Conservation (phyloP, 2,888 invertebrate species). For the Hemicrepidius hirtus region DNA sequence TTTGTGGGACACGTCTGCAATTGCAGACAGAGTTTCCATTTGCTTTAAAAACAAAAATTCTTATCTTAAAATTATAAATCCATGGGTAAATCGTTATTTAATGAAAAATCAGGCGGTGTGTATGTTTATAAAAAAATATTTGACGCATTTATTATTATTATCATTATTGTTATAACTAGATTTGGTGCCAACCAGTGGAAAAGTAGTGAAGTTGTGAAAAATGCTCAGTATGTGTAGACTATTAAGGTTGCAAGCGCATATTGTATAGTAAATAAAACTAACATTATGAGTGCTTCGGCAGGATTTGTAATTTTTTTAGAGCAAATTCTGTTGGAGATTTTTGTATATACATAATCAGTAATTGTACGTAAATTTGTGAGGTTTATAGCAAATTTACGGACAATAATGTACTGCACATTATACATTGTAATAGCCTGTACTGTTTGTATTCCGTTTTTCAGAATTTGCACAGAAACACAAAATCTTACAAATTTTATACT, state of each 20-base stretch:
- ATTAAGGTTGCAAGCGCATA: conserved; percentile 52
- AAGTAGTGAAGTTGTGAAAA: conserved; percentile 62
- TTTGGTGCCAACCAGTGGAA: conserved; percentile 66
- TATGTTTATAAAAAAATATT: conserved; percentile 42
- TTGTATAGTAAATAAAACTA: conserved; percentile 53
- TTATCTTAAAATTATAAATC: too few species aligned
- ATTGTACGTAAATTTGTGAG: conserved; percentile 60
- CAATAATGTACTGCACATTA: conserved; percentile 47
- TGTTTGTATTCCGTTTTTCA: conserved; percentile 54
- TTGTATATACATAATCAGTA: conserved; percentile 56
- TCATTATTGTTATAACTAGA: conserved; percentile 49
- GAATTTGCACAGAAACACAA: conserved; percentile 58
- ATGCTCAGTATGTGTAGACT: conserved; percentile 69
- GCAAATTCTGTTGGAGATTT: conserved; percentile 51
- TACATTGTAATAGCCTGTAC: conserved; percentile 53
- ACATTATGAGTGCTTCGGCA: conserved; percentile 42
- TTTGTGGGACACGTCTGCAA: too few species aligned
- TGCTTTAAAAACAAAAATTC: too few species aligned
- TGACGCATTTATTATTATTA: conserved; percentile 54
- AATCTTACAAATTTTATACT: conserved; percentile 63
- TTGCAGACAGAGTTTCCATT: too few species aligned
- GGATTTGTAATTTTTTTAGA: conserved; percentile 40
- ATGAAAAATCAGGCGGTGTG: too few species aligned
- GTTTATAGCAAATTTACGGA: conserved; percentile 42
- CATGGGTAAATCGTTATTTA: too few species aligned